Evolutionary conservation across 1,140 invertebrate species (phyloP), one percentile per base, ranked within the genome.

Genomic region (Drosophila athabasca): DNA sequence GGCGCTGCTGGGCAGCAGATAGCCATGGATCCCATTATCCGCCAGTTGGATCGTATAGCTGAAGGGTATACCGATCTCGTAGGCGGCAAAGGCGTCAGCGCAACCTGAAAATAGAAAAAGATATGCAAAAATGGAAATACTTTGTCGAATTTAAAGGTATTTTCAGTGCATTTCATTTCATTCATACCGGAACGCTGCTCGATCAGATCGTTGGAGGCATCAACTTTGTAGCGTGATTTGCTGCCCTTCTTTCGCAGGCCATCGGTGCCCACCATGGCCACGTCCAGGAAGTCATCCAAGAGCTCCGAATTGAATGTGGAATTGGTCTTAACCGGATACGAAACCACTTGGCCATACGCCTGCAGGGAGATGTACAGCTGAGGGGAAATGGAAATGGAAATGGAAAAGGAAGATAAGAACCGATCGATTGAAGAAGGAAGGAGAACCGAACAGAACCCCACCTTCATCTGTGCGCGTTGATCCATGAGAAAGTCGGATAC

Each of bases 21-120:
- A 98, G 41, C 96, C 97, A 73, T 94, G 94, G 2, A 92, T 93
- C 22, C 96, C 96, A 39, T 93, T 94, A 74, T 96, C 95, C 1
- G 96, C 93, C 66, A 98, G 92, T 88, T 98, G 96, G 11, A 97
- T 92, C 2, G 96, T 95, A 81, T 95, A 98, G 1, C 95, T 93
- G 59, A 96, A 95, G 65, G 95, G 95, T 39, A 96, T 94, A 8
- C 94, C 94, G 39, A 93, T 94, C 55, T 93, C 93, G 29, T 94
- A 94, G 89, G 95, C 95, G 0, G 94, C 95, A 94, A 95, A 96
- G 70, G 96, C 95, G 90, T 95, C 94, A n/a, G 94, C 94, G 87
- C 94, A 94, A 31, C 95, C 95, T 65, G 94, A 93, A 46, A 93
- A 35, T 58, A 5, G 5, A 43, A 44, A 0, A 11, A 3, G 6